Evolutionary conservation across 2,888 invertebrate species (phyloP).

Genomic region (Drosophila neonasuta): DNA sequence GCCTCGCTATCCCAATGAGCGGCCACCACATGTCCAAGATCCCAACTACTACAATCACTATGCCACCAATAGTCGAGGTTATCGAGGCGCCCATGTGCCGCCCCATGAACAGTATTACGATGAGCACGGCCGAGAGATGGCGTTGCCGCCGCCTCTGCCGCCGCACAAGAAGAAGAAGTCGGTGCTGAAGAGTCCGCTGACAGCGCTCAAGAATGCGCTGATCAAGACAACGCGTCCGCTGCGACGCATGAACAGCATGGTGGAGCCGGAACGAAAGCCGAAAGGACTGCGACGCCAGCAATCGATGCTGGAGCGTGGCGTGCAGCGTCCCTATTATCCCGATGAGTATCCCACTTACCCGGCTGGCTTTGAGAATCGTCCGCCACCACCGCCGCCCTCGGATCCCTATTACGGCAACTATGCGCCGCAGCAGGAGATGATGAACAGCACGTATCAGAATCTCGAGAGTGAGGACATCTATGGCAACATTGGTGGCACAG

Average conservation of each 20-base stretch:
- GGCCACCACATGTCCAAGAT: conserved; percentile 68
- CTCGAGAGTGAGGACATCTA: conserved; percentile 81
- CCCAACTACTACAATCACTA: conserved; percentile 73
- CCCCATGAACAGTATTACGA: conserved; percentile 74
- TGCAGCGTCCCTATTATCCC: conserved; percentile 80
- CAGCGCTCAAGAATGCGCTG: conserved; percentile 81
- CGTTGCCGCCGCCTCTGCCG: conserved; percentile 76
- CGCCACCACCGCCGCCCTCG: conserved; percentile 49
- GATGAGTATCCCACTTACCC: conserved; percentile 81
- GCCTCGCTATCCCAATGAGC: conserved; percentile 68
- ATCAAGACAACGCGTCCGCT: conserved; percentile 81
- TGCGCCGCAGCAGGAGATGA: conserved; percentile 64
- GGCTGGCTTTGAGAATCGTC: conserved; percentile 75
- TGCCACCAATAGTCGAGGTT: conserved; percentile 44
- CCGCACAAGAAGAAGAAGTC: conserved; percentile 82
- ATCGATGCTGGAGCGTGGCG: conserved; percentile 81
- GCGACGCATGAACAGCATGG: conserved; percentile 82
- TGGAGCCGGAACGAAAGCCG: conserved; percentile 80
- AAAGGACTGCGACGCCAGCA: conserved; percentile 81
- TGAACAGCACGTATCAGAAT: conserved; percentile 81
- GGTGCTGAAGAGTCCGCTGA: conserved; percentile 80
- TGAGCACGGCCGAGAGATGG: conserved; percentile 64
- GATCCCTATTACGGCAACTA: conserved; percentile 67
- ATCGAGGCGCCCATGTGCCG: conserved; percentile 26
- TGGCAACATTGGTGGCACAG: conserved; percentile 73